phyloP scores from a whole-genome alignment of 2,797 vertebrate species.

The Morelia viridis region DNA sequence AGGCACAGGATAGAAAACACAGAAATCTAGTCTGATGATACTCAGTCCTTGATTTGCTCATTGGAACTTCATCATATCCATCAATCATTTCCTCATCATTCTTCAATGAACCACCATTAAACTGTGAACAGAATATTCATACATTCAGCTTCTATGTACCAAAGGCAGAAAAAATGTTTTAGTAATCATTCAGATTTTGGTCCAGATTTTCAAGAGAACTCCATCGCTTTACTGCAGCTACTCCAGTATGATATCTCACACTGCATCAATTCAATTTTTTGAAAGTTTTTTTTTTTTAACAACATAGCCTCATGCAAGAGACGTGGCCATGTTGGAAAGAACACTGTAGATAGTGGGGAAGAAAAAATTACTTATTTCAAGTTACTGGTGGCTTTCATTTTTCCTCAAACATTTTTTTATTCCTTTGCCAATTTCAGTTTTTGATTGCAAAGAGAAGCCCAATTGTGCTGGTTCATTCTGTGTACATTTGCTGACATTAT shows the following conservation, averaged over 20 bases:
- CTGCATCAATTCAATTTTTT: not conserved
- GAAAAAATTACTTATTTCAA: not conserved
- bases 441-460: not conserved
- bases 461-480: not conserved
- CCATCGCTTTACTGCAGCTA: not conserved
- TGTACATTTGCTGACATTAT: not conserved
- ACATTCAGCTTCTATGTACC: not conserved
- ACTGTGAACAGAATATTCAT: not conserved
- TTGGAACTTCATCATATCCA: constrained; percentile 3
- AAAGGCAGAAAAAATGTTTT: constrained; percentile 3
- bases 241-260: not conserved
- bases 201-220: not conserved
- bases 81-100: not conserved
- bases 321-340: not conserved
- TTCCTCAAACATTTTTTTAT: not conserved
- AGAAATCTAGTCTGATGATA: constrained; percentile 51
- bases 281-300: not conserved
- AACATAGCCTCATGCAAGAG: constrained; percentile 1
- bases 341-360: not conserved
- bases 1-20: constrained; percentile 75
- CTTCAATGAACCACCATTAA: not conserved
- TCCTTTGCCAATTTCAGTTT: not conserved
- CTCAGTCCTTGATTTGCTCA: constrained; percentile 51
- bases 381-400: not conserved
- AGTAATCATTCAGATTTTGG: not conserved